Evolutionary conservation across 1,140 invertebrate species (phyloP), one percentile per base, ranked within the genome.

Genomic region (Cyrtorhinus lividipennis): DNA sequence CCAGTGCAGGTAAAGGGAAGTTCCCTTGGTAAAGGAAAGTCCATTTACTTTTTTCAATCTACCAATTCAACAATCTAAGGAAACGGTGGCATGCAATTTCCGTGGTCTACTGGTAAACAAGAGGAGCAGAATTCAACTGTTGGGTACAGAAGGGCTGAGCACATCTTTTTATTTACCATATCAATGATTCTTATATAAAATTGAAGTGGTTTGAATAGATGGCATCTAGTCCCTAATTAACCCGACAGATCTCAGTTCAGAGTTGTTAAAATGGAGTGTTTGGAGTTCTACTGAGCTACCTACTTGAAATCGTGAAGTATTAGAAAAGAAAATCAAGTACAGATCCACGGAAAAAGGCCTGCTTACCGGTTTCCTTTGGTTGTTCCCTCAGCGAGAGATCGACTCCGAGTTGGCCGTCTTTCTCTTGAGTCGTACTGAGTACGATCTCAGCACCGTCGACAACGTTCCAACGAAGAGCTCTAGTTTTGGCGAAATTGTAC

Each of bases 371-470:
- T 59, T 59, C 58, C 24, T 59, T 59, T 18, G 58, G 24, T 26
- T 24, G 15, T 24, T 63, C 64, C 23, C 65, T 46, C 24, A 89
- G 76, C 24, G 85, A 84, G 45, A 90, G 74, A 22, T 81, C 84
- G 67, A 90, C 75, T 65, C 86, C 87, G 48, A 88, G 71, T 8
- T 80, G 81, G 13, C 86, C 86, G 63, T 82, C 81, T 18, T 80
- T 78, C 60, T 87, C 84, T 53, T 82, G 81, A 15, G 76, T 80
- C 2, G 83, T 80, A 23, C 82, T 79, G 13, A 89, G 75, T 10
- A 88, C 84, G 1, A 90, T 78, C 67, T 90, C 86, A 27, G 85
- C 82, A 62, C 86, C 85, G 2, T 88, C 85, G 2, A 85, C 72
- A 48, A 88, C 73, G 68, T 79, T 80, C 76, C 83, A 85, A 68